These are phyloP conservation scores for Epinotia nisella DNA, from an alignment of 2,888 invertebrate species.

Conservation along the genomic window DNA sequence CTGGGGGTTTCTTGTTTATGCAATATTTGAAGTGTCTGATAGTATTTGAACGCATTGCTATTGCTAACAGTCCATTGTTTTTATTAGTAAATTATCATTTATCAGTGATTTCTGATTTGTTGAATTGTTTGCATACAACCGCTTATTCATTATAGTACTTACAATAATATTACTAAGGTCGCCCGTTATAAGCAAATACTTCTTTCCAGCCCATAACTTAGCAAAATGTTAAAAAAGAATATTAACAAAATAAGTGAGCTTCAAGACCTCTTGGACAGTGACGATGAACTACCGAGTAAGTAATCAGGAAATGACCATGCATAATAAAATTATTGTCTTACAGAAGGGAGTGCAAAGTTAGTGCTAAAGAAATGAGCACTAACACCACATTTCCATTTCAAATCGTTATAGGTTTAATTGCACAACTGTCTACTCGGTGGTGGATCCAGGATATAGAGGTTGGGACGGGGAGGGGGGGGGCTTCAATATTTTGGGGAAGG, in stretches of 20 bases:
- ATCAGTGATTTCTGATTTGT: not conserved
- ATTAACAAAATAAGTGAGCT: conserved; percentile 18
- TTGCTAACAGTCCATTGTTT: conserved; percentile 4
- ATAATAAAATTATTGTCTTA: not conserved
- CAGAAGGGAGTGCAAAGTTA: not conserved
- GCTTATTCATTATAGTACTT: not conserved
- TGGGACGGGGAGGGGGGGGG: too few relatives aligned
- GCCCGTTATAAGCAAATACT: not conserved
- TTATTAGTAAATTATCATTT: too few relatives aligned
- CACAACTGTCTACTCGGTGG: too few relatives aligned
- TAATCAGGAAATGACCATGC: not conserved
- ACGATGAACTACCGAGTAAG: conserved; percentile 42
- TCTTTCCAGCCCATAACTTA: not conserved
- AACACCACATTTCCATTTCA: too few relatives aligned
- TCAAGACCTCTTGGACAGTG: conserved; percentile 35
- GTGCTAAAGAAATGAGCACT: too few relatives aligned
- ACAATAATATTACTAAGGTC: not conserved
- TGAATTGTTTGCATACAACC: not conserved
- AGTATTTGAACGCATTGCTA: conserved; percentile 9
- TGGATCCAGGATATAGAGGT: too few relatives aligned
- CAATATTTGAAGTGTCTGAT: not conserved
- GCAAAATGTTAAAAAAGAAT: conserved; percentile 22
- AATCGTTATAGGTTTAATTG: too few relatives aligned
- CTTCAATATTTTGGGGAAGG: too few relatives aligned
- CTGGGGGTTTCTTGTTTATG: not conserved